Conservation (phyloP, 1,140 invertebrate species). For the Temnothorax nylanderi region DNA sequence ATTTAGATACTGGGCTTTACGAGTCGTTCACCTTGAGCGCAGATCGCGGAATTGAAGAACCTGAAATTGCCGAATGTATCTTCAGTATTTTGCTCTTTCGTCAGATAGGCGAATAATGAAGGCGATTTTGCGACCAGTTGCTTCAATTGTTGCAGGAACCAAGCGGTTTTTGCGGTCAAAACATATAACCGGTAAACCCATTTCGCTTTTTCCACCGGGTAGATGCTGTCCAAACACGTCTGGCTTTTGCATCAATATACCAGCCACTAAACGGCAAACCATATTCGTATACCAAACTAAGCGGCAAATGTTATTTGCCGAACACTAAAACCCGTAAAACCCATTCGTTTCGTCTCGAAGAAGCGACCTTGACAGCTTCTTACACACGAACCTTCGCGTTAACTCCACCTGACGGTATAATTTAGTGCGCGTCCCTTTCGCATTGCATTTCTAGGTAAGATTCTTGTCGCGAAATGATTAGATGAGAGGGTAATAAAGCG, state of each 20-base stretch:
- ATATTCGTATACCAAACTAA: slow-evolving; percentile 49
- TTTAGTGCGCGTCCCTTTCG: background rate
- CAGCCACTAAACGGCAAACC: slow-evolving; percentile 43
- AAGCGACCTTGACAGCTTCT: slow-evolving; percentile 36
- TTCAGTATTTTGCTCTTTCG: slow-evolving; percentile 11
- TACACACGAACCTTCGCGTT: slow-evolving; percentile 1
- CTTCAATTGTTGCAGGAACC: slow-evolving; percentile 52
- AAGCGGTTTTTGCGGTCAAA: slow-evolving; percentile 52
- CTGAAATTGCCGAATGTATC: background rate
- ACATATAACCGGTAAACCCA: slow-evolving; percentile 54
- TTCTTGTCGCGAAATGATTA: slow-evolving; percentile 21
- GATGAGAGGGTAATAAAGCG: background rate
- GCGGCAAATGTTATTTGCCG: slow-evolving; percentile 48
- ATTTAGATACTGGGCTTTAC: background rate
- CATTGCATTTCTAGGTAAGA: slow-evolving; percentile 26
- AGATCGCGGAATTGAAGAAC: background rate
- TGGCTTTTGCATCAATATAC: slow-evolving; percentile 48
- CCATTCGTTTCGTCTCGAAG: background rate
- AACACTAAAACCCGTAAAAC: slow-evolving; percentile 40
- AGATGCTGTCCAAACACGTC: slow-evolving; percentile 50
- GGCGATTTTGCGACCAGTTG: slow-evolving; percentile 28
- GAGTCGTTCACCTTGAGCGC: slow-evolving; percentile 11
- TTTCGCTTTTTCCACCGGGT: slow-evolving; percentile 50
- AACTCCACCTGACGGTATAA: slow-evolving; percentile 9
- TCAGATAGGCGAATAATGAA: slow-evolving; percentile 30